These are phyloP conservation scores for Crax fasciolata DNA, from an alignment of 2,797 vertebrate species.

Conservation along the genomic window DNA sequence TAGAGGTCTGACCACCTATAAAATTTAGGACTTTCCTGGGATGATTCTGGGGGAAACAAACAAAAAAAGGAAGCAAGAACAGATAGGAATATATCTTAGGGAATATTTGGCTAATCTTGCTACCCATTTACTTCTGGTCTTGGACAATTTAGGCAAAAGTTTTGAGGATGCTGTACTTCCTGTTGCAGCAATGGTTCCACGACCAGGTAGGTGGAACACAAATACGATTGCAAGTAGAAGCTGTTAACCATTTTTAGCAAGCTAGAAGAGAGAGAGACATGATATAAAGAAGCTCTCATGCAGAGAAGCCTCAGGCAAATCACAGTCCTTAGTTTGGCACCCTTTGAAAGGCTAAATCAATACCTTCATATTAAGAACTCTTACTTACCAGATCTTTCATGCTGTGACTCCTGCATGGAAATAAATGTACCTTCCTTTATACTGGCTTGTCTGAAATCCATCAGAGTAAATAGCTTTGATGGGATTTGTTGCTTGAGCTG, in stretches of 20 bases:
- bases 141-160: not conserved
- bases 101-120: not conserved
- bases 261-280: not conserved
- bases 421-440: not conserved
- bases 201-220: not conserved
- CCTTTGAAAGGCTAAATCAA: not conserved
- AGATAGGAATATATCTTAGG: not conserved
- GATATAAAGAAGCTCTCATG: not conserved
- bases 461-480: slow-evolving; percentile 4
- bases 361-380: not conserved
- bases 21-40: not conserved
- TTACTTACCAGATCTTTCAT: not conserved
- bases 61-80: not conserved
- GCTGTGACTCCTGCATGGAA: not conserved
- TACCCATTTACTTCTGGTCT: not conserved
- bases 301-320: not conserved
- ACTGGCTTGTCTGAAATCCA: not conserved
- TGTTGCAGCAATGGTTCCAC: not conserved
- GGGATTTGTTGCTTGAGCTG: slow-evolving; percentile 34
- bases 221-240: not conserved
- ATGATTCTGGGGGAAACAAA: not conserved
- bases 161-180: not conserved
- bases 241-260: not conserved
- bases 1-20: not conserved
- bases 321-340: not conserved